A percentile compares a stretch with the other conserved stretches of the same genome.
These are phyloP conservation scores for Gambusia holbrooki DNA, from an alignment of 2,113 vertebrate genomes.

Conservation along the genomic window DNA sequence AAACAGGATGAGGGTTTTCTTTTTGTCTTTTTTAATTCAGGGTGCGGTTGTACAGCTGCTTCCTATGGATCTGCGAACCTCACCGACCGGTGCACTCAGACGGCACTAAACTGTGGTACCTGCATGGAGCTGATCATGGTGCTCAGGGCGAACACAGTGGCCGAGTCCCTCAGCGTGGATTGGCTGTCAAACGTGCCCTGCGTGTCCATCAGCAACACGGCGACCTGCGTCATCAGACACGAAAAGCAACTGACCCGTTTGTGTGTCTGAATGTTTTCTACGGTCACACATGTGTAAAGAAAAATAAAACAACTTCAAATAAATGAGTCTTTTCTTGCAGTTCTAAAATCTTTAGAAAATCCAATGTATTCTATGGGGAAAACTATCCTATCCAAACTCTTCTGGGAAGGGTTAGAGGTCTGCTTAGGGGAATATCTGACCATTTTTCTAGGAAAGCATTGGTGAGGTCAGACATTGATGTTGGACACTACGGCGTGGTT, in stretches of 20 bases:
- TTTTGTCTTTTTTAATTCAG: neutral
- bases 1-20: neutral
- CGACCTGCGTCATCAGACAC: constrained; percentile 80
- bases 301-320: neutral
- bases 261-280: neutral
- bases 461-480: too few species aligned
- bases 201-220: constrained; percentile 95
- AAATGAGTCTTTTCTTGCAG: neutral
- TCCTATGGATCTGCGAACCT: neutral
- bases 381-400: neutral
- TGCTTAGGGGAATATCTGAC: too few species aligned
- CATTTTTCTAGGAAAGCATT: too few species aligned
- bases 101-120: constrained; percentile 72
- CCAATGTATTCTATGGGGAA: neutral
- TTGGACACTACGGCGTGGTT: too few species aligned
- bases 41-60: neutral
- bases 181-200: constrained; percentile 99
- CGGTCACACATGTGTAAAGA: neutral
- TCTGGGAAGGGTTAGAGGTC: too few species aligned
- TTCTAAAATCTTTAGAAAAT: neutral
- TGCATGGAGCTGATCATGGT: constrained; percentile 99
- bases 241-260: constrained; percentile 1
- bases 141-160: constrained; percentile 97
- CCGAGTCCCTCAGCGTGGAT: constrained; percentile 94
- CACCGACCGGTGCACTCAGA: too few species aligned